A percentile compares a stretch with the other conserved stretches of the same genome.
These are phyloP conservation scores for Poeciliopsis gracilis DNA, from an alignment of 2,797 vertebrate species.

Conservation along the genomic window DNA sequence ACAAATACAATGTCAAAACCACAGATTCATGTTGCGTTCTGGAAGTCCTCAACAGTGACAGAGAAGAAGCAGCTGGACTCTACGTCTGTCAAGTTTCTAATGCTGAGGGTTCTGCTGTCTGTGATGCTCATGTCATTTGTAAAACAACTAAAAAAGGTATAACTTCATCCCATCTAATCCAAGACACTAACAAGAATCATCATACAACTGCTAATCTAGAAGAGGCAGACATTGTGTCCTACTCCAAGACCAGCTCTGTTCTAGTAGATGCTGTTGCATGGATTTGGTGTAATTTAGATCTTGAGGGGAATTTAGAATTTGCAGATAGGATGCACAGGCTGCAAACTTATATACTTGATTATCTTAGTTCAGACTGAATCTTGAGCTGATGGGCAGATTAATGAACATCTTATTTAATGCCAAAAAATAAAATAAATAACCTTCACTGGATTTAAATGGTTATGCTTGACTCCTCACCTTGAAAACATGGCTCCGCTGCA, in stretches of 20 bases:
- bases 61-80: conserved; percentile 83
- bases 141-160: conserved; percentile 18
- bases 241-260: neutral
- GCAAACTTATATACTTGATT: neutral
- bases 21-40: conserved; percentile 79
- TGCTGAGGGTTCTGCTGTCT: conserved; percentile 69
- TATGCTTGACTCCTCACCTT: neutral
- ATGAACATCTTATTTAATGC: neutral
- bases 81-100: conserved; percentile 89
- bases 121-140: conserved; percentile 47
- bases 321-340: neutral
- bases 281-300: neutral
- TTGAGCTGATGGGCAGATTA: neutral
- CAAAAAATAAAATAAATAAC: too few species aligned
- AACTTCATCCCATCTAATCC: neutral
- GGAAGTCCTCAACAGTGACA: conserved; percentile 80
- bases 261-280: neutral
- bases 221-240: neutral
- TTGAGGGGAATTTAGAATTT: neutral
- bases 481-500: too few species aligned
- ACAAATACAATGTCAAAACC: conserved; percentile 80
- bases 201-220: neutral
- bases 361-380: neutral
- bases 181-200: neutral
- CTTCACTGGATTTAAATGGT: neutral